Conservation (phyloP, 2,888 invertebrate genomes). For the Anoplius nigerrimus region DNA sequence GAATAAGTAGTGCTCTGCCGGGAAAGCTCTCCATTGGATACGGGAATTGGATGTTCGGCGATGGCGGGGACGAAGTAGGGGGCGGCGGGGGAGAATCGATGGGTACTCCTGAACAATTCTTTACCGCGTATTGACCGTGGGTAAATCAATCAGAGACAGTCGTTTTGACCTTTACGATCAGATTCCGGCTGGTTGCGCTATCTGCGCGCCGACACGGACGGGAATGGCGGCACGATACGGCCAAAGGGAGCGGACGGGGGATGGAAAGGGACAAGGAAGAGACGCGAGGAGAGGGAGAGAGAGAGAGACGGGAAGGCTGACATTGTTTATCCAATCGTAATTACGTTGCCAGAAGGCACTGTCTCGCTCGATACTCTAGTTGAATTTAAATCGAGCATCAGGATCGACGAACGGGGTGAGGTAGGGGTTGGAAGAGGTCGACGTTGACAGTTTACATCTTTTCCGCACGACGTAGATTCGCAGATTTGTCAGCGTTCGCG, state of each 20-base stretch:
- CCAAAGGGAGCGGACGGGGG: not conserved
- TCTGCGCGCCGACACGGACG: slow-evolving; percentile 10
- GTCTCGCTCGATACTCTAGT: no score
- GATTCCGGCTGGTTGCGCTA: slow-evolving; percentile 44
- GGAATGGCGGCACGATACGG: not conserved
- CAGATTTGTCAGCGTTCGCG: no score
- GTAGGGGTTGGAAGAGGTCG: no score
- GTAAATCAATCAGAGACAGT: slow-evolving; percentile 61
- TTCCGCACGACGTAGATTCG: no score
- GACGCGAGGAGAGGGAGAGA: slow-evolving; percentile 8
- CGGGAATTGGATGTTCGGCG: slow-evolving; percentile 55
- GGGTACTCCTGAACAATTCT: slow-evolving; percentile 52
- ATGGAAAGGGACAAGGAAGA: not conserved
- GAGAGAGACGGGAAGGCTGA: not conserved
- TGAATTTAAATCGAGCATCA: slow-evolving; percentile 26
- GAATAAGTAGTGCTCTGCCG: slow-evolving; percentile 51
- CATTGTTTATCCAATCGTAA: slow-evolving; percentile 49
- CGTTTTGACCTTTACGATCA: slow-evolving; percentile 58
- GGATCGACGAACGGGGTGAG: no score
- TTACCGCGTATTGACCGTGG: slow-evolving; percentile 60
- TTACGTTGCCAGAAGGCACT: slow-evolving; percentile 36
- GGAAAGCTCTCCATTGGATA: slow-evolving; percentile 50
- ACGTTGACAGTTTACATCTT: no score
- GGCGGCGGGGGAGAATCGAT: slow-evolving; percentile 32
- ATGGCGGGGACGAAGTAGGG: slow-evolving; percentile 20